phyloP scores from a whole-genome alignment of 2,888 invertebrate genomes.

The Heliconius ismenius region DNA sequence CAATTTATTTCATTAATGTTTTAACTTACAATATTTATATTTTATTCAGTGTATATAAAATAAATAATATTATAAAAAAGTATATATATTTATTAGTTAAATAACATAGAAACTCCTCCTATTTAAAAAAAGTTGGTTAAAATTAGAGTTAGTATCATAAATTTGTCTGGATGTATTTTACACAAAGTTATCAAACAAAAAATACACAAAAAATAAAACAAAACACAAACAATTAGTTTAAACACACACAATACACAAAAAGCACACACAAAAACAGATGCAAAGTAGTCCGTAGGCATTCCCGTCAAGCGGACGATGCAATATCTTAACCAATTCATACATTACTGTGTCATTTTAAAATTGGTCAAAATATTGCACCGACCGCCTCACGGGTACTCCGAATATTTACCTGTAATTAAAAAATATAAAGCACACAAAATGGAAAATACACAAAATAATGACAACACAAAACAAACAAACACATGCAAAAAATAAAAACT shows the following conservation, averaged over 20 bases:
- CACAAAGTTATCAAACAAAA: background rate
- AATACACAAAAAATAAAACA: conserved; percentile 22
- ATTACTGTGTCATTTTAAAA: conserved; percentile 62
- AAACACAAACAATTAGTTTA: conserved; percentile 6
- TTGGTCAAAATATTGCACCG: conserved; percentile 81
- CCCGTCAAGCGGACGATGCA: conserved; percentile 78
- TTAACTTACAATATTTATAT: background rate
- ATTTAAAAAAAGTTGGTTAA: too few relatives aligned
- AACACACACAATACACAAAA: conserved; percentile 35
- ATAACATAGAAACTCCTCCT: too few relatives aligned
- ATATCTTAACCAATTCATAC: conserved; percentile 81
- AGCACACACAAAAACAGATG: conserved; percentile 39
- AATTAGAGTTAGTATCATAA: background rate
- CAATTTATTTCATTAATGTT: too few relatives aligned
- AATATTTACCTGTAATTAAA: conserved; percentile 34
- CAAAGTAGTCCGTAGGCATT: conserved; percentile 54
- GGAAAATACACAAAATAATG: background rate
- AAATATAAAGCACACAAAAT: background rate
- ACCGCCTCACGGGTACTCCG: conserved; percentile 64
- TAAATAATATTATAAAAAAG: background rate
- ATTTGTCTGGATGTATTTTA: conserved; percentile 25
- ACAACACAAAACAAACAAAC: conserved; percentile 1
- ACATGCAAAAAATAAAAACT: background rate
- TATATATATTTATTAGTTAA: background rate
- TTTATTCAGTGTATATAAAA: background rate